A percentile compares a stretch with the other conserved stretches of the same genome.
phyloP scores from a whole-genome alignment of 2,888 invertebrate species.

The Ommatoiulus sabulosus region DNA sequence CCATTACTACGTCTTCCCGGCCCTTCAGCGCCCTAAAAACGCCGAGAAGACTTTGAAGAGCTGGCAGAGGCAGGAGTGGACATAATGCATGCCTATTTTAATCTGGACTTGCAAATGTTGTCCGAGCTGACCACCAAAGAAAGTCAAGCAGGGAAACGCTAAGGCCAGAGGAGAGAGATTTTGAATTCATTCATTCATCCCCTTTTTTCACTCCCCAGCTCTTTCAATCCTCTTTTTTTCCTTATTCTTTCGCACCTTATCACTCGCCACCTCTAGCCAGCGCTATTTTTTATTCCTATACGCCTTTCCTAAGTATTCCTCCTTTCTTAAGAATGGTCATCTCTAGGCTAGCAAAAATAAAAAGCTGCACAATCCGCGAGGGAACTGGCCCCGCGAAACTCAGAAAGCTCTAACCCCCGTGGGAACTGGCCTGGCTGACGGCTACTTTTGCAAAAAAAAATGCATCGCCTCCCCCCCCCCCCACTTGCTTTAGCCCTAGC shows the following conservation, averaged over 20 bases:
- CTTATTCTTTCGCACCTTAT: conserved; percentile 50
- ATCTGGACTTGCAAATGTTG: conserved; percentile 34
- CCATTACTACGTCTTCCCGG: not conserved
- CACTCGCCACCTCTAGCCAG: conserved; percentile 36
- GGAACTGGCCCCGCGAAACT: conserved; percentile 18
- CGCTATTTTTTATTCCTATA: conserved; percentile 48
- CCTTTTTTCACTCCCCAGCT: conserved; percentile 42
- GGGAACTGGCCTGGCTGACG: conserved; percentile 54
- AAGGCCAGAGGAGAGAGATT: conserved; percentile 25
- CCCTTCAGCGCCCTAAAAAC: not conserved
- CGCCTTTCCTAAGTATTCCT: conserved; percentile 47
- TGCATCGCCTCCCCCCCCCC: not conserved
- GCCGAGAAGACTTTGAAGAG: conserved; percentile 7
- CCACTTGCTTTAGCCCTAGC: not conserved
- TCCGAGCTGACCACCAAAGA: conserved; percentile 34
- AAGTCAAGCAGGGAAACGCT: conserved; percentile 26
- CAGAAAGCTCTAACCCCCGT: conserved; percentile 51
- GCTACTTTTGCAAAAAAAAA: conserved; percentile 10
- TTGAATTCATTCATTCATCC: conserved; percentile 38
- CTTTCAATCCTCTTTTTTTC: conserved; percentile 47
- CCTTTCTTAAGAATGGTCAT: conserved; percentile 44
- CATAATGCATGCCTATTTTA: conserved; percentile 34
- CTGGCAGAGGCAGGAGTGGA: not conserved
- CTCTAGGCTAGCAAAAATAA: conserved; percentile 44
- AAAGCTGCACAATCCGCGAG: conserved; percentile 47